Conservation (phyloP, 1,140 invertebrate species). For the Lethocerus indicus region DNA sequence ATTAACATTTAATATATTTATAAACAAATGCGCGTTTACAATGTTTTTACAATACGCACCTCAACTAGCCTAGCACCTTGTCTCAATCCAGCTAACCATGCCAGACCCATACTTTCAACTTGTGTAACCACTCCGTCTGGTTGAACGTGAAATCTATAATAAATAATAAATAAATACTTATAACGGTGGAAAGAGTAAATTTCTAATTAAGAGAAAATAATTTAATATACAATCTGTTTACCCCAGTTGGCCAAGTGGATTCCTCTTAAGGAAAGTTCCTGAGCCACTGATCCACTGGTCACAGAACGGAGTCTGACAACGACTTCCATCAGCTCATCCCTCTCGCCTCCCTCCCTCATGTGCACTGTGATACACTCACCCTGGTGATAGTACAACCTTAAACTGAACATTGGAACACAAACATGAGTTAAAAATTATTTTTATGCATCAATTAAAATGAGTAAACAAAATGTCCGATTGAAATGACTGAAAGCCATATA, state of each 20-base stretch:
- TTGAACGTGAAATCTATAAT: slow-evolving; percentile 67
- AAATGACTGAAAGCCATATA: no score
- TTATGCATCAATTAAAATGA: no score
- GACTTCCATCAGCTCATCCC: slow-evolving; percentile 65
- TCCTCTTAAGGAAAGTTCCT: slow-evolving; percentile 61
- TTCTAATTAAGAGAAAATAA: neutral
- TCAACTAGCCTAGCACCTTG: slow-evolving; percentile 83
- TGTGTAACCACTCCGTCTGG: slow-evolving; percentile 89
- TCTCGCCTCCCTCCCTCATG: slow-evolving; percentile 41
- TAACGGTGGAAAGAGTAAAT: no score
- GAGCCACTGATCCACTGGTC: slow-evolving; percentile 51
- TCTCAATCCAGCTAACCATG: slow-evolving; percentile 74
- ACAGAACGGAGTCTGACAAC: slow-evolving; percentile 48
- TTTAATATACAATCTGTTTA: neutral
- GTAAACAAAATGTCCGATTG: no score
- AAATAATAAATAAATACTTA: neutral
- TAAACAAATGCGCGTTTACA: neutral
- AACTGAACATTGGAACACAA: no score
- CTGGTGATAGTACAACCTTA: slow-evolving; percentile 57
- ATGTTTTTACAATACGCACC: slow-evolving; percentile 24
- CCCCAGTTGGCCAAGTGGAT: slow-evolving; percentile 71
- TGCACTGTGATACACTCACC: slow-evolving; percentile 70
- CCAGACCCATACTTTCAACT: slow-evolving; percentile 73
- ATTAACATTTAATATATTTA: no score
- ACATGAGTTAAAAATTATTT: no score